Evolutionary conservation across 2,113 vertebrate species (phyloP).

Genomic region (Myrmophylax atrothorax): DNA sequence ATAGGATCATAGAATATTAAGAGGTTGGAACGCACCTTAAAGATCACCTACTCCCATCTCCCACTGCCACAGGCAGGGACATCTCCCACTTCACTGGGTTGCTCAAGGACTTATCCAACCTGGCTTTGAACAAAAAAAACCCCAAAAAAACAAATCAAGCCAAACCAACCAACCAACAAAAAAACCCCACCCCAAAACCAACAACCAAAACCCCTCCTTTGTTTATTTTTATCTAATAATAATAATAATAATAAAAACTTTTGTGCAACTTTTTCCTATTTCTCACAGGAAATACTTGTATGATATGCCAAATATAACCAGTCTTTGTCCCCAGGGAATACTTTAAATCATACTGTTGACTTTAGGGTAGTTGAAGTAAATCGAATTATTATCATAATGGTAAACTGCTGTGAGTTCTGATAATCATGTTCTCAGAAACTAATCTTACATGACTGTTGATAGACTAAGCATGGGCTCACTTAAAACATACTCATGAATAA

Average conservation of each 20-base stretch:
- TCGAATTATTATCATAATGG: background rate
- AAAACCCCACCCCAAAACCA: background rate
- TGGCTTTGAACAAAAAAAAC: background rate
- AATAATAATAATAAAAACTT: background rate
- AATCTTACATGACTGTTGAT: background rate
- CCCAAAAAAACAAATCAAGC: background rate
- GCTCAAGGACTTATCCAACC: background rate
- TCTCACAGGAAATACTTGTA: background rate
- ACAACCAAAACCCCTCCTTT: background rate
- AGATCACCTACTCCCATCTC: background rate
- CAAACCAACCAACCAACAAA: background rate
- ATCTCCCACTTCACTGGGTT: background rate
- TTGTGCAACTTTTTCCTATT: background rate
- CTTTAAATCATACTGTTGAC: background rate
- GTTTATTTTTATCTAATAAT: background rate
- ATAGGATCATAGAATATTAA: background rate
- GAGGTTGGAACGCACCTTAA: background rate
- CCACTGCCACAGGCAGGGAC: background rate
- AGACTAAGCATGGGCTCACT: background rate
- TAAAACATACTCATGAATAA: background rate
- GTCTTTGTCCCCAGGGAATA: background rate
- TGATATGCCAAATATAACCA: background rate
- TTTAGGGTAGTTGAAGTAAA: background rate
- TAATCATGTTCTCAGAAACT: background rate
- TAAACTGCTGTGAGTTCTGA: background rate